Evolutionary conservation across 2,888 invertebrate species (phyloP).

Genomic region (Ariolimax columbianus): DNA sequence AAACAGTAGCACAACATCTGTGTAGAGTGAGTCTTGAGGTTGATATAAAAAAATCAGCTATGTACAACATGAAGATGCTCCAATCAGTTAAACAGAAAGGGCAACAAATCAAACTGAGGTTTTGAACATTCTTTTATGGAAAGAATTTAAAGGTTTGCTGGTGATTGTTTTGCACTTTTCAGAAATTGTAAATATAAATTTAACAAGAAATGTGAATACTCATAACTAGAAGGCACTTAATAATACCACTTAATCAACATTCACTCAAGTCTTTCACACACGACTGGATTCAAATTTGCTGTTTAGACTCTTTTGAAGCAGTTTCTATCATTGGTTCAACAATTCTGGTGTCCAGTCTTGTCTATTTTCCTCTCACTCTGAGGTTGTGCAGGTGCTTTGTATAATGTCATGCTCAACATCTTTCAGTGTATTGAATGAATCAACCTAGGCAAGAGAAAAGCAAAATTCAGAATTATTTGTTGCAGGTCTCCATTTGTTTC

Average conservation of each 20-base stretch:
- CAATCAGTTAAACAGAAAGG: no score
- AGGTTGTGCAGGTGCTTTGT: background rate
- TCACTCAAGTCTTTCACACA: slow-evolving; percentile 20
- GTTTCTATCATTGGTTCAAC: background rate
- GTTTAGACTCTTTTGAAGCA: background rate
- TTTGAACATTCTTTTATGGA: no score
- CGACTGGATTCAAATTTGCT: no score
- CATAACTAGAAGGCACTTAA: background rate
- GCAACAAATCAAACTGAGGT: no score
- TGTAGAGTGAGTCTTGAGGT: no score
- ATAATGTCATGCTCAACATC: slow-evolving; percentile 12
- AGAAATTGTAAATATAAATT: no score
- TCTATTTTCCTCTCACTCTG: background rate
- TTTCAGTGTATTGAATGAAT: slow-evolving; percentile 20
- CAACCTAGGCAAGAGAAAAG: background rate
- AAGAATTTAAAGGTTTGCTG: no score
- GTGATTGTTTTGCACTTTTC: no score
- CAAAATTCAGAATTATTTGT: background rate
- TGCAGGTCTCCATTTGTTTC: background rate
- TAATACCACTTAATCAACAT: background rate
- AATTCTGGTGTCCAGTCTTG: background rate
- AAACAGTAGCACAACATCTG: no score
- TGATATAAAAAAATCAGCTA: no score
- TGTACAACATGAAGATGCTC: no score
- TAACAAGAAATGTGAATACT: background rate